Base-by-base conservation (phyloP, 2,888 invertebrate species). In the Ichneumoninae sp. region DNA sequence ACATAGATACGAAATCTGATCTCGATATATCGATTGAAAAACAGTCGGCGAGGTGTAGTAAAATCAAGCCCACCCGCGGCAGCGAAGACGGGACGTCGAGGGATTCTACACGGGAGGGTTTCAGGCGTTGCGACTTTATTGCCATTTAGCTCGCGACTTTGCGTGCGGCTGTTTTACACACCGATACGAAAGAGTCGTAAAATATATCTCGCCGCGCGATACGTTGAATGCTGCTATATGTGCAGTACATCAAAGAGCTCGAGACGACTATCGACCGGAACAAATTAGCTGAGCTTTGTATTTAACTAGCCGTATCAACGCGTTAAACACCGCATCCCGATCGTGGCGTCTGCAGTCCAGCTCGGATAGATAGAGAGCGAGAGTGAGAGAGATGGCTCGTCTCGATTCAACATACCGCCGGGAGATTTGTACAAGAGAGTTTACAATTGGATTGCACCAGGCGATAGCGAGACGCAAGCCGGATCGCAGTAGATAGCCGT, bases 231-330 rank as follows among this genome's bases (percentile, higher is more conserved):
- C 63, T 5, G 63, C 30, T 63, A 6, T 63, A 63, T 65, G 30
- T 50, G 36, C 65, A 10, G 50, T 47, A 33, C 16, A 60, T 75
- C 65, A 65, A 60, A 75, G 85, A 85, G 86, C 77, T 86, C 87
- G 87, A 73, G 83, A 78, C 81, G 88, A 86, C 88, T 75, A 88
- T 85, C 81, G 85, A 89, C 87, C 91, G 90, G 87, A 90, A 91
- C 91, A 90, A 91, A 91, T 91, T 90, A 91, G 88, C 88, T 87
- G 88, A 91, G 89, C 91, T 90, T 90, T 87, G 88, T 90, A 89
- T 89, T 88, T 88, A 89, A 90, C 89, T 87, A 89, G 88, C 88
- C 88, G 89, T 89, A 89, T 89, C 89, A 88, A 88, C 81, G 86
- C 85, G 88, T 88, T 89, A 89, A 89, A 89, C 85, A 84, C 85